Evolutionary conservation across 2,888 invertebrate species (phyloP), one percentile per base, ranked within the genome.

Genomic region (Melanotus villosus): DNA sequence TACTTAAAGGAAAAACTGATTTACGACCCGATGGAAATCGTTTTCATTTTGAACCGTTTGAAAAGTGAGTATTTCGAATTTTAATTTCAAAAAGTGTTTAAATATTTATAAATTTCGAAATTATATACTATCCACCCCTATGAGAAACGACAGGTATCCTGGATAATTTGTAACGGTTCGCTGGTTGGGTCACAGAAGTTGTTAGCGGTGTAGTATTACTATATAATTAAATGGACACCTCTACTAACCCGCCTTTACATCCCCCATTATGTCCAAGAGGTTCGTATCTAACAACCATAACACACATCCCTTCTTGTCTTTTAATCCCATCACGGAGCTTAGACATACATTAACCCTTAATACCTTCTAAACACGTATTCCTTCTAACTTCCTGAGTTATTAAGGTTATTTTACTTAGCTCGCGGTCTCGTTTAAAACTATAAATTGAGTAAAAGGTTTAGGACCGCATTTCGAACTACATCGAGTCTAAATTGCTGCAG

Each of bases 151-250:
- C 7, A 47, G 47, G 47, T 47, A 19, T n/a, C 12, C n/a, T n/a
- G 38, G 23, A 47, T 47, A 47, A 47, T 47, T 26, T 26, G 47
- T 47, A 47, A 47, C 47, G 23, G 47, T 47, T 12, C 12, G 19
- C 5, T 21, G 19, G 23, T 12, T n/a, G 47, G 47, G 23, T 47
- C 47, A 23, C n/a, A 10, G 5, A 26, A 47, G 47, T 47, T 47
- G 47, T 47, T 47, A 47, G 47, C 19, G 47, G 47, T 47, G 19
- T 47, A 21, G 47, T 47, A 47, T 47, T 47, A 47, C 47, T 47
- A 18, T 47, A 47, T 47, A 47, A 47, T 47, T 47, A 47, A 47
- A 47, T 47, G 47, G 47, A 47, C 47, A 47, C 47, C 47, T 47
- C 21, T 6, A 23, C 10, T 47, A 47, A 47, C 47, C 47, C 47